These are phyloP conservation scores for Galagoides demidoff DNA, from an alignment of 2,797 vertebrate genomes.

Conservation along the genomic window DNA sequence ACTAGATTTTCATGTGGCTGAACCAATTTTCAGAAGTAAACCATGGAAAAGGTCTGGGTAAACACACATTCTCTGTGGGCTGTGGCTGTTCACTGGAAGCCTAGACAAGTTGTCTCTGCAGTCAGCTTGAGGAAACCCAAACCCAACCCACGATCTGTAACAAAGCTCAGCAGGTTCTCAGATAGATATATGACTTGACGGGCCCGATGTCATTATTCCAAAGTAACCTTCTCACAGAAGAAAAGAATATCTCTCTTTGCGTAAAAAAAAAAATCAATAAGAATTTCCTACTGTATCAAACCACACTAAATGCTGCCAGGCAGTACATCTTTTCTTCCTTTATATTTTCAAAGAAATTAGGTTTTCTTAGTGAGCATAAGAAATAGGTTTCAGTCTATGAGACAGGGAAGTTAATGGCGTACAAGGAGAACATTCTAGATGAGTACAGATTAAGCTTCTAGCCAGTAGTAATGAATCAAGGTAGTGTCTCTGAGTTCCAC, in stretches of 20 bases:
- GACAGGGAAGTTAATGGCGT: background rate
- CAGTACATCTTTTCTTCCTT: background rate
- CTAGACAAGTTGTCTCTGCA: constrained; percentile 65
- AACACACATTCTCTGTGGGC: constrained; percentile 74
- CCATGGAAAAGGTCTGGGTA: constrained; percentile 73
- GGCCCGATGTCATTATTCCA: background rate
- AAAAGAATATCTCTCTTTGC: background rate
- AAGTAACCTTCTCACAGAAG: background rate
- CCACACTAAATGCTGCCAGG: background rate
- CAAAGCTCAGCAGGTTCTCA: constrained; percentile 46
- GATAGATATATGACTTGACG: background rate
- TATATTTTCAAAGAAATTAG: constrained; percentile 19
- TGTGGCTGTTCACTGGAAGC: constrained; percentile 64
- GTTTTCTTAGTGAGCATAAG: constrained; percentile 16
- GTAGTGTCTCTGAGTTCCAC: constrained; percentile 5
- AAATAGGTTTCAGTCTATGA: background rate
- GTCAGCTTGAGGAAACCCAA: constrained; percentile 55
- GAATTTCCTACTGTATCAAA: background rate
- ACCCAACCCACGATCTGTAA: background rate
- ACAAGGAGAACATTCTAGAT: constrained; percentile 3
- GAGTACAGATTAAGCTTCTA: background rate
- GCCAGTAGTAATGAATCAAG: constrained; percentile 20
- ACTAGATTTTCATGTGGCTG: constrained; percentile 77
- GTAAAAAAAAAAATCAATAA: constrained; percentile 30
- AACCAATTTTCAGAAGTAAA: constrained; percentile 80